Conservation (phyloP, 2,888 invertebrate species). For the Coecobrya sp. region DNA sequence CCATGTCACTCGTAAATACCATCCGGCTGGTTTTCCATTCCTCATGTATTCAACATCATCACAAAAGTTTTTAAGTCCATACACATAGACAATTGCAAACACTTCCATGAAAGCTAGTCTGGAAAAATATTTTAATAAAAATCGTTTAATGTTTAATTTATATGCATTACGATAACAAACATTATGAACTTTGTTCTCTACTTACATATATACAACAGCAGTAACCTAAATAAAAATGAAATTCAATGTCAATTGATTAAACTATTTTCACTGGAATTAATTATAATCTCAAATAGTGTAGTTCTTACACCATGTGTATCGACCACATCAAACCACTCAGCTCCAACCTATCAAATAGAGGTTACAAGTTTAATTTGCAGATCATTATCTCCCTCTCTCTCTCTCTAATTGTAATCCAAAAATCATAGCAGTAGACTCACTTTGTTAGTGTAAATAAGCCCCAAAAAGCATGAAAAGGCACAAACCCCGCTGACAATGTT, state of each 20-base stretch:
- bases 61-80: conserved; percentile 66
- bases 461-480: conserved; percentile 38
- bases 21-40: conserved; percentile 3
- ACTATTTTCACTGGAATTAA: no score
- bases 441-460: conserved; percentile 61
- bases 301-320: conserved; percentile 58
- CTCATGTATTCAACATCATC: conserved; percentile 65
- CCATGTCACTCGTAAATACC: conserved; percentile 67
- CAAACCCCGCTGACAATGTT: conserved; percentile 63
- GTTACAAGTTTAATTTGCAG: no score
- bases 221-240: background rate
- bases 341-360: conserved; percentile 14
- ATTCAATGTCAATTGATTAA: background rate
- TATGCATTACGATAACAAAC: background rate
- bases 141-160: background rate
- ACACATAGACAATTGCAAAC: conserved; percentile 41
- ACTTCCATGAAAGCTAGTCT: conserved; percentile 63
- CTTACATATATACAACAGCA: conserved; percentile 67
- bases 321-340: conserved; percentile 70
- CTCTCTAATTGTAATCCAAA: no score
- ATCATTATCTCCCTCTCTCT: no score
- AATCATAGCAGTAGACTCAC: no score
- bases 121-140: background rate
- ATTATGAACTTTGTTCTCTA: background rate
- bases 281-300: background rate